A percentile compares a stretch with the other conserved stretches of the same genome.
phyloP scores from a whole-genome alignment of 2,797 vertebrate genomes.

The Gorsachius magnificus region DNA sequence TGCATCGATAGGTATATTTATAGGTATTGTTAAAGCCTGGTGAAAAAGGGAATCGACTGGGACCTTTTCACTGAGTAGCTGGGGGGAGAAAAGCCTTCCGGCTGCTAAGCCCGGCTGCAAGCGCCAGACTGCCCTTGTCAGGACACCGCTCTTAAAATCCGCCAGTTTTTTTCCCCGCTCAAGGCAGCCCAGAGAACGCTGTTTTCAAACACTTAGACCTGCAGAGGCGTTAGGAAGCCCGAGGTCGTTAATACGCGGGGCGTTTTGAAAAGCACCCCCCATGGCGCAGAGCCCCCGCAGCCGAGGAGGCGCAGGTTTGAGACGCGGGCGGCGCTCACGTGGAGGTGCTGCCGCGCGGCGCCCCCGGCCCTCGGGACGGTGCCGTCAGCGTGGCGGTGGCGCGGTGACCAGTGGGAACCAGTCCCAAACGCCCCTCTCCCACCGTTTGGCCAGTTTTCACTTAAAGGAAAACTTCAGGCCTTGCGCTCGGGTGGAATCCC shows the following conservation, averaged over 20 bases:
- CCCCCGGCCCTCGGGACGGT: too few species aligned
- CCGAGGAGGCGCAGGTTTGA: background rate
- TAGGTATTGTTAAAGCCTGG: background rate
- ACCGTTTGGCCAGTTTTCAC: background rate
- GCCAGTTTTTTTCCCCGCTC: background rate
- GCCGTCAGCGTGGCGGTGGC: too few species aligned
- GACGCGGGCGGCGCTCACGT: fast-evolving
- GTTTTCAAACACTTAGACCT: background rate
- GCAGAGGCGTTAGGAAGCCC: background rate
- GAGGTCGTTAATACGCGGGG: background rate
- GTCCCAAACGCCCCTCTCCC: background rate
- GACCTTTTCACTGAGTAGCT: background rate
- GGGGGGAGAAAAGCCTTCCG: background rate
- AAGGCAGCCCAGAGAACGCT: background rate
- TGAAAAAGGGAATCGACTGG: background rate
- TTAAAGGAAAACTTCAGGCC: slow-evolving; percentile 63
- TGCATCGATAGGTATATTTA: too few species aligned
- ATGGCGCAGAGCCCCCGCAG: background rate
- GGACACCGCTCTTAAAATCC: background rate
- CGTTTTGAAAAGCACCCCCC: background rate
- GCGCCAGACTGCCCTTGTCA: background rate
- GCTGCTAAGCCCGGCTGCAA: background rate
- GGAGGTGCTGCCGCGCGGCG: background rate
- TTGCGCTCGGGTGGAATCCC: fast-evolving
- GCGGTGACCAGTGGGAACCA: background rate